Percentiles rank a stretch among this genome's conserved stretches.
Evolutionary conservation across 2,113 vertebrate genomes (phyloP).

Genomic region (Menidia beryllina): DNA sequence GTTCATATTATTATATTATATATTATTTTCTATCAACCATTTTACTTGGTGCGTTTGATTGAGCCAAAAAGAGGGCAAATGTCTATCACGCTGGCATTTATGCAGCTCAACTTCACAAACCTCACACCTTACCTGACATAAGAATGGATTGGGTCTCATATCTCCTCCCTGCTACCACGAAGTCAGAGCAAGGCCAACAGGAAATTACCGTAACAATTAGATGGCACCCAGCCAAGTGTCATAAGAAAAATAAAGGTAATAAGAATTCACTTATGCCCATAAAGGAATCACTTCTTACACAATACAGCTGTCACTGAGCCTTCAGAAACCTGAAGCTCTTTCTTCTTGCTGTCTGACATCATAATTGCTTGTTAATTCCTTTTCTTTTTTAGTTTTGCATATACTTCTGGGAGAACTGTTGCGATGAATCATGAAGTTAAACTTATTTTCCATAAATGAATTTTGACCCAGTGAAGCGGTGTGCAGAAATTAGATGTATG

Average conservation of each 20-base stretch:
- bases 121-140: conserved; percentile 76
- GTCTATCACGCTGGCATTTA: conserved; percentile 73
- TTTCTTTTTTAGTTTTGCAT: conserved; percentile 65
- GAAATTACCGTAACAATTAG: conserved; percentile 94
- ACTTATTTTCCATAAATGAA: conserved; percentile 85
- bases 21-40: conserved; percentile 1
- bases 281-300: conserved; percentile 97
- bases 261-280: conserved; percentile 97
- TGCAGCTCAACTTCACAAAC: conserved; percentile 86
- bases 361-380: conserved; percentile 95
- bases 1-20: conserved; percentile 63
- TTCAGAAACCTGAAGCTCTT: conserved; percentile 92
- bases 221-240: conserved; percentile 94
- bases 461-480: conserved; percentile 75
- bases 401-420: conserved; percentile 91
- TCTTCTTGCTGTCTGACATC: conserved; percentile 95
- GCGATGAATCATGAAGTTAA: conserved; percentile 92
- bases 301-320: conserved; percentile 98
- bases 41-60: conserved; percentile 45
- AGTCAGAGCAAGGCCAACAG: conserved; percentile 86
- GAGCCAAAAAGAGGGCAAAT: conserved; percentile 69
- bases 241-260: conserved; percentile 95
- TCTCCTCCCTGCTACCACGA: conserved; percentile 84
- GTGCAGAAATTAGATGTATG: neutral
- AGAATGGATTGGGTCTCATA: conserved; percentile 65